Percentiles rank a stretch among this genome's conserved stretches.
Evolutionary conservation across 1,140 invertebrate species (phyloP).

Genomic region (Drosophila micromelanica): DNA sequence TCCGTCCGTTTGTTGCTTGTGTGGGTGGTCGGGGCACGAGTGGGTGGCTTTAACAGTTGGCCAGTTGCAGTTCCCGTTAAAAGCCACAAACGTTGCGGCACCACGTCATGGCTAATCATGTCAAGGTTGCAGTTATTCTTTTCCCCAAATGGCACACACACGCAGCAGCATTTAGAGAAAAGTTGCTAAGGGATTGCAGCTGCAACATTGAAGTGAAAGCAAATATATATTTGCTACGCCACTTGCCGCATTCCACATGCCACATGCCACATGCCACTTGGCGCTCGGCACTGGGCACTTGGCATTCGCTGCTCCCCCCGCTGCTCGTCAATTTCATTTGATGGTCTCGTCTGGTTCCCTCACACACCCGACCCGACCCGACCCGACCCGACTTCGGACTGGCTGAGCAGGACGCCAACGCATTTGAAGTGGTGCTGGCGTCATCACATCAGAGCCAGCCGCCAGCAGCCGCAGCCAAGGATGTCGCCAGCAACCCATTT

Average conservation of each 20-base stretch:
- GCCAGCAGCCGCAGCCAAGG: background rate
- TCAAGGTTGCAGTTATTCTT: slow-evolving; percentile 55
- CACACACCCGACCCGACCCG: background rate
- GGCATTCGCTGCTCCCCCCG: background rate
- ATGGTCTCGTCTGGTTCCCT: background rate
- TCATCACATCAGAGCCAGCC: slow-evolving; percentile 57
- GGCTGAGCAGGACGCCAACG: slow-evolving; percentile 23
- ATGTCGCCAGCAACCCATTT: slow-evolving; percentile 18
- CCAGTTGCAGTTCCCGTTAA: slow-evolving; percentile 13
- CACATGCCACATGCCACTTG: background rate
- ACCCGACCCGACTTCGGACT: background rate
- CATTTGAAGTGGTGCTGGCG: slow-evolving; percentile 18
- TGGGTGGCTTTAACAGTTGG: background rate
- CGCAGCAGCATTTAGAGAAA: background rate
- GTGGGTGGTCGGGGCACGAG: background rate
- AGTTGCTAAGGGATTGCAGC: slow-evolving; percentile 8
- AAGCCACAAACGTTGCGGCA: slow-evolving; percentile 18
- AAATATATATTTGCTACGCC: background rate
- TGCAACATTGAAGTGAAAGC: background rate
- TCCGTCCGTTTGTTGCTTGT: background rate
- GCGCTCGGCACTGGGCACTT: slow-evolving; percentile 1
- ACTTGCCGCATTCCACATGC: background rate
- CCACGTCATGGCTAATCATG: slow-evolving; percentile 65
- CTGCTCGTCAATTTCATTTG: slow-evolving; percentile 14
- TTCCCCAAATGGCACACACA: background rate